These are phyloP conservation scores for Cecidostiba fungosa DNA, from an alignment of 2,888 invertebrate species.

Conservation along the genomic window DNA sequence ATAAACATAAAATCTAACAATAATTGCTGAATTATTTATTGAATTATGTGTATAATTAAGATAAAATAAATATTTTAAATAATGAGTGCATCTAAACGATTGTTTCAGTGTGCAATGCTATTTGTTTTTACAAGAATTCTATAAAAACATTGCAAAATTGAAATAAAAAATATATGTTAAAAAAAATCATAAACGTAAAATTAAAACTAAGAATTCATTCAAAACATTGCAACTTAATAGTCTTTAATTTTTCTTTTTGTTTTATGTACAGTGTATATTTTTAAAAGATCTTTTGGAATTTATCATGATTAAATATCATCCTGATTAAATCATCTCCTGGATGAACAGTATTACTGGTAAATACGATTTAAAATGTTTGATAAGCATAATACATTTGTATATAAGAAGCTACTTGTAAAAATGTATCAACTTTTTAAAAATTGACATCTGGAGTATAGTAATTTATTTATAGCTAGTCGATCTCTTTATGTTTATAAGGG, in stretches of 20 bases:
- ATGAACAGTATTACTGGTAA: not conserved
- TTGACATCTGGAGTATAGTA: not conserved
- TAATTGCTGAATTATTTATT: too few relatives aligned
- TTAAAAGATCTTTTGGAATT: not conserved
- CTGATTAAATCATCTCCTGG: too few relatives aligned
- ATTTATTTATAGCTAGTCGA: not conserved
- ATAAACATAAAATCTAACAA: too few relatives aligned
- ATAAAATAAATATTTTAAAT: too few relatives aligned
- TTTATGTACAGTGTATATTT: not conserved
- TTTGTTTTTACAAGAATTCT: not conserved
- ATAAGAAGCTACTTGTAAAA: not conserved
- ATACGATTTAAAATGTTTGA: not conserved
- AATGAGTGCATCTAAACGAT: not conserved
- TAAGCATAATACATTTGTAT: not conserved
- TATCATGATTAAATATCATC: not conserved
- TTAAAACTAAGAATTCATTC: not conserved
- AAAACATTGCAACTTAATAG: not conserved
- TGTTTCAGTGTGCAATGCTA: not conserved
- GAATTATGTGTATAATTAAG: too few relatives aligned
- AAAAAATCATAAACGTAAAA: not conserved
- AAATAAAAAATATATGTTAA: not conserved
- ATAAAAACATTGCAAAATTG: not conserved
- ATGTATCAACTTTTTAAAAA: conserved; percentile 5
- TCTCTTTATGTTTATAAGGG: conserved; percentile 6
- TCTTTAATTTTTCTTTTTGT: not conserved